These are phyloP conservation scores for Esox niger DNA, from an alignment of 2,113 vertebrate genomes.

Conservation along the genomic window DNA sequence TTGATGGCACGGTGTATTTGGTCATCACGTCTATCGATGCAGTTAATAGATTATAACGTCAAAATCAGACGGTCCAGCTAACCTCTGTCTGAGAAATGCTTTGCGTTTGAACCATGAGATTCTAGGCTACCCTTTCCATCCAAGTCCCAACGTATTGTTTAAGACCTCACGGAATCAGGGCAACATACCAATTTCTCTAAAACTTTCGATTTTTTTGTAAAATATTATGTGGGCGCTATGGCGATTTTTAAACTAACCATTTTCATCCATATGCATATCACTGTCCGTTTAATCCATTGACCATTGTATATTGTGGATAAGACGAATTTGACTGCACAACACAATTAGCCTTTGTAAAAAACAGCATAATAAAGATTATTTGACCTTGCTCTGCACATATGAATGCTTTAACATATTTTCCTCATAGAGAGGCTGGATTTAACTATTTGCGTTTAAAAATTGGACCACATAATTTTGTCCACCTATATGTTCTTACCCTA, in stretches of 20 bases:
- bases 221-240: not conserved
- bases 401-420: not conserved
- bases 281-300: not conserved
- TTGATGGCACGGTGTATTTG: conserved; percentile 37
- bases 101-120: conserved; percentile 25
- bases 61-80: conserved; percentile 52
- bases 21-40: conserved; percentile 62
- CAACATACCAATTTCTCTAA: not conserved
- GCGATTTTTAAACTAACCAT: not conserved
- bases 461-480: not conserved
- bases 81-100: conserved; percentile 25
- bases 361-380: not conserved
- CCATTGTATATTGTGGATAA: not conserved
- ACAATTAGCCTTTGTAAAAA: not conserved
- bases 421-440: not conserved
- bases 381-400: not conserved
- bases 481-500: not conserved
- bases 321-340: not conserved
- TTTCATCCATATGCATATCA: not conserved
- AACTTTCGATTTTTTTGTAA: not conserved
- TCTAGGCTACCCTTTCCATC: not conserved
- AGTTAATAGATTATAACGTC: conserved; percentile 67
- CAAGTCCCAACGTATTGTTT: not conserved
- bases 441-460: not conserved
- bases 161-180: not conserved